Evolutionary conservation across 2,113 vertebrate genomes (phyloP).

Genomic region (Lagopus muta): DNA sequence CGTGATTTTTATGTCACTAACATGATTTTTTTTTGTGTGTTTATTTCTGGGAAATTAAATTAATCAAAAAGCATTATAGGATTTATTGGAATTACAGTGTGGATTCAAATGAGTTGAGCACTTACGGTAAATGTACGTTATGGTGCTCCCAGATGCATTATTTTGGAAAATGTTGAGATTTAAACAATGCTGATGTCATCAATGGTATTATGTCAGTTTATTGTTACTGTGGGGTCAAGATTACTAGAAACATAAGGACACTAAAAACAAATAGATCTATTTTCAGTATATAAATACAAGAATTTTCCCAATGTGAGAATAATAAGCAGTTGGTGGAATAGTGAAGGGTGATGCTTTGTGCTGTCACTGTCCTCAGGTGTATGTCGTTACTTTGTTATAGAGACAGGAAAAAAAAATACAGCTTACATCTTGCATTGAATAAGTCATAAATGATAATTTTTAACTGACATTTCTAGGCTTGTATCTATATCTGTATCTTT

Average conservation of each 20-base stretch:
- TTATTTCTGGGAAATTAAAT: background rate
- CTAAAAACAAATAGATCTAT: background rate
- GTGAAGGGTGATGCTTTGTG: background rate
- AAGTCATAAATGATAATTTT: conserved; percentile 4
- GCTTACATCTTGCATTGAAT: conserved; percentile 27
- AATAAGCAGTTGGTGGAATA: background rate
- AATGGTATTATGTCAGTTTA: background rate
- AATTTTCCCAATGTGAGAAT: background rate
- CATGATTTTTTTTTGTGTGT: background rate
- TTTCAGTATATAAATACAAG: background rate
- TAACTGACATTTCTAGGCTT: conserved; percentile 40
- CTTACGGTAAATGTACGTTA: background rate
- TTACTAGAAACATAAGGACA: background rate
- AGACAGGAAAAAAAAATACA: background rate
- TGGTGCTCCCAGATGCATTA: background rate
- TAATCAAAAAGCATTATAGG: background rate
- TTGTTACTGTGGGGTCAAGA: background rate
- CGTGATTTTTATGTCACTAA: background rate
- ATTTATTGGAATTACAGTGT: background rate
- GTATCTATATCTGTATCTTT: background rate
- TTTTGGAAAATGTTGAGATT: background rate
- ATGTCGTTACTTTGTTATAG: background rate
- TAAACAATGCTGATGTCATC: background rate
- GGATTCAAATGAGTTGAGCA: background rate
- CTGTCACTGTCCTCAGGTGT: conserved; percentile 2